A percentile compares a stretch with the other conserved stretches of the same genome.
Conservation (phyloP, 2,797 vertebrate species). For the Phalloptychus januarius region DNA sequence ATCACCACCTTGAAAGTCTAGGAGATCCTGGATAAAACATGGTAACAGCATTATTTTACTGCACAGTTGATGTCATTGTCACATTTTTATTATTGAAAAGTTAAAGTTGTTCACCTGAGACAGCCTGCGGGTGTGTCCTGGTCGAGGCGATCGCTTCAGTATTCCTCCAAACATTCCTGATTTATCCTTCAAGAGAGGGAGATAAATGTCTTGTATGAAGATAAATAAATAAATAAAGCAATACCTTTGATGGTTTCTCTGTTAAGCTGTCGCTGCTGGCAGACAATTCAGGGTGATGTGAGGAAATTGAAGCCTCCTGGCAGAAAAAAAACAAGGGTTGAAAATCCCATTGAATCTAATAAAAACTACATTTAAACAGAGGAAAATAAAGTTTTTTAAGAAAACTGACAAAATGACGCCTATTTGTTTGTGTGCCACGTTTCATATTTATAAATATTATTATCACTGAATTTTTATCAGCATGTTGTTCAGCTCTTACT, state of each 20-base stretch:
- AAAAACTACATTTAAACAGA: too few species aligned
- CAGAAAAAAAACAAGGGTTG: neutral
- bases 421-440: neutral
- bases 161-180: constrained; percentile 37
- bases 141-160: constrained; percentile 51
- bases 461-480: too few species aligned
- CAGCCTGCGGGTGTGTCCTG: constrained; percentile 41
- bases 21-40: constrained; percentile 46
- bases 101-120: constrained; percentile 59
- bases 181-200: constrained; percentile 52
- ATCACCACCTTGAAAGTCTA: constrained; percentile 42
- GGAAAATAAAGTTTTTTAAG: neutral
- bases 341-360: neutral
- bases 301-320: constrained; percentile 31
- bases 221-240: neutral
- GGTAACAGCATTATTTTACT: neutral
- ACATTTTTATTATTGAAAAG: neutral
- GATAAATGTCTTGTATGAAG: too few species aligned
- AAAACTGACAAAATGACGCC: neutral
- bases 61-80: neutral
- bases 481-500: too few species aligned
- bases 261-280: constrained; percentile 47
- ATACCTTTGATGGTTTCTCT: constrained; percentile 56
- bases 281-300: constrained; percentile 44
- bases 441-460: too few species aligned